These are phyloP conservation scores for Salticus scenicus DNA, from an alignment of 2,888 invertebrate genomes.

Conservation along the genomic window DNA sequence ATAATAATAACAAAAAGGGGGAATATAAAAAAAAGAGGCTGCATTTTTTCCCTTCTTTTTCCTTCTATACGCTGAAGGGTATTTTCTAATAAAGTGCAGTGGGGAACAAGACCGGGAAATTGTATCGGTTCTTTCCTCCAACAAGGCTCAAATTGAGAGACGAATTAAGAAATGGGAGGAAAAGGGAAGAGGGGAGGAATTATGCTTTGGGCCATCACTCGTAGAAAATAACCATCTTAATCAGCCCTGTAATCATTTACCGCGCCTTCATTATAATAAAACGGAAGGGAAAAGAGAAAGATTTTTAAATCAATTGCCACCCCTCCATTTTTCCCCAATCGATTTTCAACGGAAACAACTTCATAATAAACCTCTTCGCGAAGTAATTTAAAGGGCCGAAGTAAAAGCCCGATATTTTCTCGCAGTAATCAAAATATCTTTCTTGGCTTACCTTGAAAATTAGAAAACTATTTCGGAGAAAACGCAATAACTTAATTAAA, in stretches of 20 bases:
- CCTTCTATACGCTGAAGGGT: neutral
- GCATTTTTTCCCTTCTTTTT: neutral
- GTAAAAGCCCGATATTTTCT: slow-evolving; percentile 67
- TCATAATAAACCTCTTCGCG: slow-evolving; percentile 58
- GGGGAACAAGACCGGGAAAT: neutral
- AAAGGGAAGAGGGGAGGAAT: slow-evolving; percentile 37
- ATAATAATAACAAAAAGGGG: neutral
- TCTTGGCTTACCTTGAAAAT: slow-evolving; percentile 70
- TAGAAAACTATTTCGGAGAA: slow-evolving; percentile 67
- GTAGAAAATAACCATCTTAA: slow-evolving; percentile 66
- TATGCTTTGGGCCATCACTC: slow-evolving; percentile 55
- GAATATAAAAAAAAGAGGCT: neutral
- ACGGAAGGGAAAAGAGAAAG: slow-evolving; percentile 43
- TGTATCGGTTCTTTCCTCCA: slow-evolving; percentile 23
- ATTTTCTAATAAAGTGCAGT: neutral
- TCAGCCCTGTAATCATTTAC: slow-evolving; percentile 68
- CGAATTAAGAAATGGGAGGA: slow-evolving; percentile 18
- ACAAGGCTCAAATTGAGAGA: slow-evolving; percentile 68
- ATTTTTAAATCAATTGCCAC: slow-evolving; percentile 68
- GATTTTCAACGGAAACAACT: slow-evolving; percentile 48
- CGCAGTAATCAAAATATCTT: slow-evolving; percentile 69
- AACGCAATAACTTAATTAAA: slow-evolving; percentile 70
- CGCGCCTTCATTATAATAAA: slow-evolving; percentile 69
- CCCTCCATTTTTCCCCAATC: neutral
- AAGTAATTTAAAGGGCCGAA: slow-evolving; percentile 68